Conservation (phyloP, 2,797 vertebrate species). For the Acropternis orthonyx region DNA sequence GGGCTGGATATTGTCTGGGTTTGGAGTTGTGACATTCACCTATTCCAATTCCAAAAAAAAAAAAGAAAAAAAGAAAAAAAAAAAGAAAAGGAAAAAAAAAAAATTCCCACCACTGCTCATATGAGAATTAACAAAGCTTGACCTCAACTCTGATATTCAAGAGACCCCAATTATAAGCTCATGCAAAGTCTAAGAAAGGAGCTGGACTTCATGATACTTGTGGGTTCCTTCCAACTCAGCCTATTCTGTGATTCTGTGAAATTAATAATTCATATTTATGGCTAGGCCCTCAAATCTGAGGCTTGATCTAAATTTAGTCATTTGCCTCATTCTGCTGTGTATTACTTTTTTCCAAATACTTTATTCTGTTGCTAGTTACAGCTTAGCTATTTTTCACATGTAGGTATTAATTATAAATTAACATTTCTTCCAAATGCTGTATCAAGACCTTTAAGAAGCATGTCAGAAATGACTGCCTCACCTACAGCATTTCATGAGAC, state of each 20-base stretch:
- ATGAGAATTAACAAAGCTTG: not conserved
- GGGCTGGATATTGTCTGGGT: not conserved
- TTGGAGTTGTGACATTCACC: not conserved
- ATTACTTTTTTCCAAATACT: not conserved
- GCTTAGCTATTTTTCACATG: not conserved
- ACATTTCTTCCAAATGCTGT: not conserved
- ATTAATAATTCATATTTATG: not conserved
- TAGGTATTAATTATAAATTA: conserved; percentile 11
- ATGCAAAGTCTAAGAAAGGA: not conserved
- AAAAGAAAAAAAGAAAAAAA: not conserved
- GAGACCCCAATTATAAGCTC: not conserved
- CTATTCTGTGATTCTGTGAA: not conserved
- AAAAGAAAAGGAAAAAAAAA: not conserved
- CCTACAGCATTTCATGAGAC: not conserved
- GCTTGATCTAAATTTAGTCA: not conserved
- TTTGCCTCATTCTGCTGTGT: not conserved
- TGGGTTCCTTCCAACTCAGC: not conserved
- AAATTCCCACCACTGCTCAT: not conserved
- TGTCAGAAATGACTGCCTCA: not conserved
- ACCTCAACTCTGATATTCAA: not conserved
- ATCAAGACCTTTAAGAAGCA: not conserved
- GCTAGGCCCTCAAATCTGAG: not conserved
- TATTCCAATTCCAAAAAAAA: too few relatives aligned
- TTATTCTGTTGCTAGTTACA: not conserved
- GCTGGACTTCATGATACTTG: not conserved